These are phyloP conservation scores for Pollenia amentaria DNA, from an alignment of 2,888 invertebrate genomes.

Conservation along the genomic window DNA sequence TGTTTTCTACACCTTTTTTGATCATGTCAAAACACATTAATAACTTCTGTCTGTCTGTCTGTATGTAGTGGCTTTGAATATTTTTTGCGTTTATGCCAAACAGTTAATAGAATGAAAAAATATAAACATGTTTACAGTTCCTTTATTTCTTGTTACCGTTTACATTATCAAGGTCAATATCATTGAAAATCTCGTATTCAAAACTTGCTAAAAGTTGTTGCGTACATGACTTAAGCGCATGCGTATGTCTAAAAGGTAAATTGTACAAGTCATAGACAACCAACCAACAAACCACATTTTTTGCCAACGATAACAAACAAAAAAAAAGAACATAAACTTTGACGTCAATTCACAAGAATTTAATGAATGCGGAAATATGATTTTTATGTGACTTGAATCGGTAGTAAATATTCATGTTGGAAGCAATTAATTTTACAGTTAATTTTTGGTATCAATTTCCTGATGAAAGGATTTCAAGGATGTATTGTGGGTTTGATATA, in stretches of 20 bases:
- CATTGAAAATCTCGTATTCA: constrained; percentile 58
- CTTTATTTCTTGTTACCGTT: constrained; percentile 62
- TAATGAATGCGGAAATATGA: constrained; percentile 65
- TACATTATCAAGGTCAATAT: constrained; percentile 70
- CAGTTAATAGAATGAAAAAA: constrained; percentile 61
- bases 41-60: background rate
- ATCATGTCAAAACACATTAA: constrained; percentile 52
- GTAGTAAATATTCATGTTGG: constrained; percentile 5
- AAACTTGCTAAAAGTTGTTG: constrained; percentile 45
- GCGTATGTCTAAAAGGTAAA: constrained; percentile 32
- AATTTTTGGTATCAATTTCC: background rate
- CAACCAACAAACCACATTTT: constrained; percentile 11
- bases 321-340: constrained; percentile 29
- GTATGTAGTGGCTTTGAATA: background rate
- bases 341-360: constrained; percentile 53
- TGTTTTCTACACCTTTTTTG: constrained; percentile 38
- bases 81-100: constrained; percentile 12
- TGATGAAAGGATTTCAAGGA: constrained; percentile 38
- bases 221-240: constrained; percentile 52
- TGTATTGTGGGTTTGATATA: background rate
- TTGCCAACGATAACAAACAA: constrained; percentile 12
- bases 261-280: constrained; percentile 18
- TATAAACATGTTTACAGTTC: constrained; percentile 64
- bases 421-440: background rate
- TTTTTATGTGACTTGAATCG: constrained; percentile 2